Base-by-base conservation (phyloP, 2,797 vertebrate species). In the Coluber constrictor region DNA sequence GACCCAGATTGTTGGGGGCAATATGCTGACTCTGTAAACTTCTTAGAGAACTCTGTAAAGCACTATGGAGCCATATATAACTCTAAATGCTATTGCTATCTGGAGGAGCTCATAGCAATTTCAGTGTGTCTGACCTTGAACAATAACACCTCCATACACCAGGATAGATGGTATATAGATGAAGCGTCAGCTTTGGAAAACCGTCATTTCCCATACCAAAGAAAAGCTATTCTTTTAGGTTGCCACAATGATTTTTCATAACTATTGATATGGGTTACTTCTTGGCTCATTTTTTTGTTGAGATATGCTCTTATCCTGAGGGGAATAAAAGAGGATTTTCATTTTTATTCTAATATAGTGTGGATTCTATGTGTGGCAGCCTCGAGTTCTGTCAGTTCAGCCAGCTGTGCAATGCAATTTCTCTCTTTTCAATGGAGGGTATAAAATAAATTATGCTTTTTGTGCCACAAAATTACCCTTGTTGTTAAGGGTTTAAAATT, bases 401-500 rank as follows among this genome's bases (percentile, higher is more conserved):
- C 89, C 94, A 94, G 87, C 87, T 55, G 29, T 93, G 90, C 93
- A 93, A 54, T 87, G 29, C 15, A 90, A n/a, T 95, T 95, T 95
- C 95, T 51, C 5, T 94, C 12, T 83, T 91, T 57, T 93, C 91
- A 94, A 89, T 9, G 93, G 88, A 94, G 70, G 6, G 43, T 83
- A 83, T 93, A 89, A 94, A 95, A 93, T 91, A 87, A 95, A 94
- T 92, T 7, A 93, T 27, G 1, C 13, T 94, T 93, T 93, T 95
- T 87, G 37, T 87, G 54, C 11, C n/a, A 90, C 27, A 0, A 92
- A 95, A 95, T 89, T 93, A 91, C 15, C n/a, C 56, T 11, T 93
- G 92, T 89, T 74, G 93, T 61, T 92, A 94, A 92, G 27, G 2
- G 11, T 6, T 90, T 89, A 92, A 86, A 29, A 94, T 83, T 93